A percentile compares a stretch with the other conserved stretches of the same genome.
These are phyloP conservation scores for Eupithecia pulchellata DNA, from an alignment of 2,888 invertebrate species.

Conservation along the genomic window DNA sequence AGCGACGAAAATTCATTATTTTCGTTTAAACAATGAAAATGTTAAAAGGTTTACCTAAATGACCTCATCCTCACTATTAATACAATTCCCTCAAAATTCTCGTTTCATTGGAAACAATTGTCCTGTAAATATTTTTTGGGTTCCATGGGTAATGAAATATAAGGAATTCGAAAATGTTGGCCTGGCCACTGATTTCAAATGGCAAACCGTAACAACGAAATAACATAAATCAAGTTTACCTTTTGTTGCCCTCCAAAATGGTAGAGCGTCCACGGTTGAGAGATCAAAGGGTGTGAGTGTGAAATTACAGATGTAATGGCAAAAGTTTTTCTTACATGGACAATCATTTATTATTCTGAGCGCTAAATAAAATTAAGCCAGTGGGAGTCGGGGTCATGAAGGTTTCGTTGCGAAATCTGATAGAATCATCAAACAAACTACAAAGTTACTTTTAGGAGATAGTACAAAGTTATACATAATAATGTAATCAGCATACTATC, in stretches of 20 bases:
- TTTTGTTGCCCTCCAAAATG: slow-evolving; percentile 29
- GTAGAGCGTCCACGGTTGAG: slow-evolving; percentile 29
- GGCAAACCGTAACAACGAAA: slow-evolving; percentile 18
- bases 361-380: slow-evolving; percentile 22
- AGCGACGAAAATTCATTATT: not conserved
- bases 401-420: not conserved
- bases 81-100: not conserved
- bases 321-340: slow-evolving; percentile 30
- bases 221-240: slow-evolving; percentile 28
- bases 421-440: slow-evolving; percentile 2
- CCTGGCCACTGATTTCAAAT: not conserved
- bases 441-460: not conserved
- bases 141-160: slow-evolving; percentile 6
- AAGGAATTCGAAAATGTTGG: slow-evolving; percentile 5
- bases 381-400: not conserved
- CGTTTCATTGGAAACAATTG: not conserved
- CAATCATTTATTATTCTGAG: slow-evolving; percentile 8
- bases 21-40: slow-evolving; percentile 1
- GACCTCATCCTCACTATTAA: not conserved
- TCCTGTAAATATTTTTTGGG: slow-evolving; percentile 3
- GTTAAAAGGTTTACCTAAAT: not conserved
- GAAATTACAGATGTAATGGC: slow-evolving; percentile 29
- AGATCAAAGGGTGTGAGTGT: slow-evolving; percentile 37
- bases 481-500: too few species aligned
- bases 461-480: too few species aligned